phyloP scores from a whole-genome alignment of 2,888 invertebrate genomes.

The Cheilosia variabilis region DNA sequence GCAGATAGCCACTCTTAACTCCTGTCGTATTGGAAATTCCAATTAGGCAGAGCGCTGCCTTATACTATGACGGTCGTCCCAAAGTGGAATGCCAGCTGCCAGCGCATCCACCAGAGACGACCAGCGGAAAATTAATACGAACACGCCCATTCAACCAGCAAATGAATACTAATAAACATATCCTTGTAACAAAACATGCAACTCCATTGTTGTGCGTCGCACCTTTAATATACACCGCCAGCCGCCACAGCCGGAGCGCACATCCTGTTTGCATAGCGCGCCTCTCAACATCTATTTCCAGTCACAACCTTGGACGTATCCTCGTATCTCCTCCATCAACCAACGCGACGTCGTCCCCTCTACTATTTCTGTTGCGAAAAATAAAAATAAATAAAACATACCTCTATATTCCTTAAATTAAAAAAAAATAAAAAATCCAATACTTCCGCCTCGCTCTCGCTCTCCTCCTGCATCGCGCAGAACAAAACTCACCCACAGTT shows the following conservation, averaged over 20 bases:
- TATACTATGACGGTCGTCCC: not conserved
- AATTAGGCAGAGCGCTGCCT: constrained; percentile 48
- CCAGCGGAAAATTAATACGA: constrained; percentile 74
- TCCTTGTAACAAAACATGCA: constrained; percentile 71
- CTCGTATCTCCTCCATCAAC: constrained; percentile 31
- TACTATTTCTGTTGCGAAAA: constrained; percentile 31
- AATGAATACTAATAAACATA: constrained; percentile 74
- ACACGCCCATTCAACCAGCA: constrained; percentile 67
- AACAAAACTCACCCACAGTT: constrained; percentile 34
- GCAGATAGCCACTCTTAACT: not conserved
- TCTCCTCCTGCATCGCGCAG: not conserved
- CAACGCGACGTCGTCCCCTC: constrained; percentile 18
- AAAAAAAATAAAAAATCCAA: constrained; percentile 49
- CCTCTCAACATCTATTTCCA: constrained; percentile 68
- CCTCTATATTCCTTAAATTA: constrained; percentile 67
- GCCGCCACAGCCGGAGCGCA: constrained; percentile 37
- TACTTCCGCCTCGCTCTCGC: constrained; percentile 43
- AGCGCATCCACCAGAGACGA: constrained; percentile 47
- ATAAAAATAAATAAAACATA: constrained; percentile 28
- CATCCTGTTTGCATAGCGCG: constrained; percentile 66
- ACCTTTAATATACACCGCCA: constrained; percentile 59
- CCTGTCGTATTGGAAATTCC: constrained; percentile 53
- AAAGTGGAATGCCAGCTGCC: constrained; percentile 48
- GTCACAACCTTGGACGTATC: constrained; percentile 71
- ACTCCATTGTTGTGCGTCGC: constrained; percentile 62